Evolutionary conservation across 2,888 invertebrate genomes (phyloP).

Genomic region (Amitus sp.): DNA sequence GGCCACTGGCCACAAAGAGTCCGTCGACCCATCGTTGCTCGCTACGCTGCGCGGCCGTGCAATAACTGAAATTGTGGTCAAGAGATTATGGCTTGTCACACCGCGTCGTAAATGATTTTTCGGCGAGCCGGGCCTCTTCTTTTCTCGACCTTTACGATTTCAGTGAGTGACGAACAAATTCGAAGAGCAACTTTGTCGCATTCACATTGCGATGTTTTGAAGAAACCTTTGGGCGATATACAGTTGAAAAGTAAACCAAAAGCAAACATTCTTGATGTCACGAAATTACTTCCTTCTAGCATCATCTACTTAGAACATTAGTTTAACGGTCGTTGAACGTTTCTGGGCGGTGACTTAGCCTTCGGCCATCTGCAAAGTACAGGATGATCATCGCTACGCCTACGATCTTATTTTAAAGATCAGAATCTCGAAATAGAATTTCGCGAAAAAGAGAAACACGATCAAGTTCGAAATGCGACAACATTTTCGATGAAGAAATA

Average conservation of each 20-base stretch:
- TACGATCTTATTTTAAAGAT: slow-evolving; percentile 10
- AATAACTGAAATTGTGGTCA: slow-evolving; percentile 60
- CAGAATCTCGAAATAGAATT: neutral
- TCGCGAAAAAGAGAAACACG: neutral
- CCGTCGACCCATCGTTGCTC: slow-evolving; percentile 48
- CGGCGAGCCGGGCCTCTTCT: neutral
- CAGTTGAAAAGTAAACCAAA: neutral
- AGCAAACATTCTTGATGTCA: slow-evolving; percentile 10
- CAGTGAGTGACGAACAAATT: neutral
- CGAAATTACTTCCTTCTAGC: slow-evolving; percentile 12
- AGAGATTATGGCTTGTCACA: slow-evolving; percentile 58
- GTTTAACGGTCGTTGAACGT: slow-evolving; percentile 25
- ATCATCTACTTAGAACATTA: slow-evolving; percentile 17
- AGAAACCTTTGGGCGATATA: no score
- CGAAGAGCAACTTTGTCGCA: neutral
- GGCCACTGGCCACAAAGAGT: slow-evolving; percentile 51
- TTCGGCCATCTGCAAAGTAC: slow-evolving; percentile 13
- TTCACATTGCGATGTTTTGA: no score
- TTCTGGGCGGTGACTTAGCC: slow-evolving; percentile 26
- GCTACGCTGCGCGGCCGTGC: slow-evolving; percentile 51
- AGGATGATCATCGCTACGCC: slow-evolving; percentile 9
- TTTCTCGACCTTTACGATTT: neutral
- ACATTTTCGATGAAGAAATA: neutral
- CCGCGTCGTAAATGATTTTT: slow-evolving; percentile 57
- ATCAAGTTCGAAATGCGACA: neutral